Evolutionary conservation across 2,888 invertebrate species (phyloP), one percentile per base, ranked within the genome.

Genomic region (Xylophagus ater): DNA sequence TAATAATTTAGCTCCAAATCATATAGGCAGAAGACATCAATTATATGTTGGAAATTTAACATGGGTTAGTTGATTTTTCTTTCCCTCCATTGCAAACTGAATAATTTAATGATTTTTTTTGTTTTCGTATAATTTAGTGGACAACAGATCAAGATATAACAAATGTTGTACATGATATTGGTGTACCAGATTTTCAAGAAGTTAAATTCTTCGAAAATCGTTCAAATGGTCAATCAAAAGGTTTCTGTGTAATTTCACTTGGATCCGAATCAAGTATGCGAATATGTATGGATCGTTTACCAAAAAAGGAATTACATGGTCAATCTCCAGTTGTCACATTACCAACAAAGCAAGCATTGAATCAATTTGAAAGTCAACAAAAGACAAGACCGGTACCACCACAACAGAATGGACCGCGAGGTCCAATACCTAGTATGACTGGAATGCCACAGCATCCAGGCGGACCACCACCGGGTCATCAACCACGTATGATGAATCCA

Each of bases 181-280:
- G 96, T 33, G 86, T 96, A 5, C 76, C 73, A 40, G 97, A 98
- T 68, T 83, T 98, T 57, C 76, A 93, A 55, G 98, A 99, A 62
- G 93, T 98, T 24, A 97, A 97, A 68, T 99, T 98, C 69, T 96
- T 96, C 69, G 98, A 98, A 68, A 98, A 98, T 70, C 78, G 97
- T 55, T 86, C 93, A 23, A 97, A 97, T 70, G 97, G 97, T 18
- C 96, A 96, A 66, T 94, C 93, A 1, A 97, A 97, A 71, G 93
- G 98, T 20, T 98, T 96, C 69, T 97, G 96, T 61, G 85, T 96
- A 34, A 81, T 97, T 50, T 87, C 92, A 2, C 72, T 98, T 49
- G 92, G 88, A 12, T 93, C 94, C 0, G 96, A 97, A 56, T 73
- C 78, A 47, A 93, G 94, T 50, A 78, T 90, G 65, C 73, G 92